These are phyloP conservation scores for Coendou prehensilis DNA, from an alignment of 2,797 vertebrate species.

Conservation along the genomic window DNA sequence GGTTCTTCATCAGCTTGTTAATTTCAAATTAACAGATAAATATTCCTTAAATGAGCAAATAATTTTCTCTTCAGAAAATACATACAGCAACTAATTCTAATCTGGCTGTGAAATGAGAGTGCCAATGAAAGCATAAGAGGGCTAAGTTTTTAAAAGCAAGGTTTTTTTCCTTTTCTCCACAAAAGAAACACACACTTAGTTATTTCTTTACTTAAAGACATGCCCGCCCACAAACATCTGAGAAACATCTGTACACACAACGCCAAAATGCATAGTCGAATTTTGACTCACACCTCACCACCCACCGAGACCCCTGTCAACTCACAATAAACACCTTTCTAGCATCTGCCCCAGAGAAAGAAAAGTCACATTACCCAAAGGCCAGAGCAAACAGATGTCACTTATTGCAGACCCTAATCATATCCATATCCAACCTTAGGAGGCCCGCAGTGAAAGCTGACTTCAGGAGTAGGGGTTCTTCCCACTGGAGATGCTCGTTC, in stretches of 20 bases:
- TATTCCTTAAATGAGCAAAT: constrained; percentile 68
- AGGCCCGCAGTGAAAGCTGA: constrained; percentile 66
- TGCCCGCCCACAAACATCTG: constrained; percentile 86
- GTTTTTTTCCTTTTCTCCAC: constrained; percentile 71
- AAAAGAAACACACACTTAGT: constrained; percentile 81
- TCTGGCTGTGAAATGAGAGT: constrained; percentile 41
- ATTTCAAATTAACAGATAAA: constrained; percentile 58
- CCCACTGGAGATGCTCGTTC: background rate
- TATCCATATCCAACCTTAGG: constrained; percentile 82
- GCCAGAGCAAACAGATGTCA: constrained; percentile 87
- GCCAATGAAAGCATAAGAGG: constrained; percentile 61
- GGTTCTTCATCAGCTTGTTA: constrained; percentile 5
- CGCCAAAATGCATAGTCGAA: constrained; percentile 85
- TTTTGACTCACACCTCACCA: constrained; percentile 87
- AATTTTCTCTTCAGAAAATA: constrained; percentile 73
- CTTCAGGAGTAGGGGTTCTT: constrained; percentile 63
- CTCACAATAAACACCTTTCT: constrained; percentile 88
- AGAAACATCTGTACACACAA: constrained; percentile 87
- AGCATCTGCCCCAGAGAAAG: constrained; percentile 86
- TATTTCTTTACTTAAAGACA: constrained; percentile 85
- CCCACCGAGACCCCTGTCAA: constrained; percentile 87
- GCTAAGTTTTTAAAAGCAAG: constrained; percentile 63
- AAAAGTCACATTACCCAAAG: constrained; percentile 85
- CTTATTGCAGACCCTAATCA: constrained; percentile 85
- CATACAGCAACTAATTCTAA: constrained; percentile 49